Evolutionary conservation across 2,797 vertebrate genomes (phyloP).

Genomic region (Periparus ater): DNA sequence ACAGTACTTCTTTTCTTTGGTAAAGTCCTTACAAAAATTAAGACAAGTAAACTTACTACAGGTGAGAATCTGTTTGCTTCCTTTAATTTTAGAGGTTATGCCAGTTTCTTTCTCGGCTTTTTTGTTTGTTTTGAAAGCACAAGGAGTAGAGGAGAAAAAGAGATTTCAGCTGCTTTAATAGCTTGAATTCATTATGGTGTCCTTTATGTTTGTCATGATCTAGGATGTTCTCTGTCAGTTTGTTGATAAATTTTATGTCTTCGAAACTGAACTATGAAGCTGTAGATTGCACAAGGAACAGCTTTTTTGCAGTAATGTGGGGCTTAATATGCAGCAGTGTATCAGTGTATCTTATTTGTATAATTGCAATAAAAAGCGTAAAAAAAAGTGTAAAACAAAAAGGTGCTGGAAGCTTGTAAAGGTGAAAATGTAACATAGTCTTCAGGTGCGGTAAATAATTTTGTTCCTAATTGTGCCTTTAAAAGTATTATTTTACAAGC

Average conservation of each 20-base stretch:
- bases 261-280: neutral
- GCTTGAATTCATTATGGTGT: neutral
- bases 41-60: neutral
- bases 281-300: neutral
- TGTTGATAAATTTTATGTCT: neutral
- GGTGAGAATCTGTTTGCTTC: neutral
- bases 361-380: neutral
- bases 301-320: neutral
- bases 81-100: neutral
- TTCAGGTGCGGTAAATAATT: neutral
- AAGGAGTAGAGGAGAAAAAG: neutral
- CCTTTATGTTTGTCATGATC: neutral
- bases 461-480: neutral
- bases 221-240: neutral
- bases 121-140: neutral
- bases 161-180: neutral
- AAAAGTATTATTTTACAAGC: neutral
- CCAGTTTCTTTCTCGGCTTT: neutral
- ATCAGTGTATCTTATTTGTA: no score
- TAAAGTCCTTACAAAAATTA: neutral
- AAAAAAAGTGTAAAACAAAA: neutral
- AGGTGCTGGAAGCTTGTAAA: neutral
- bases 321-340: neutral
- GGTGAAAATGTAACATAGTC: neutral
- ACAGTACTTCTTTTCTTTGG: neutral